These are phyloP conservation scores for Bostrychus sinensis DNA, from an alignment of 2,113 vertebrate species.

Conservation along the genomic window DNA sequence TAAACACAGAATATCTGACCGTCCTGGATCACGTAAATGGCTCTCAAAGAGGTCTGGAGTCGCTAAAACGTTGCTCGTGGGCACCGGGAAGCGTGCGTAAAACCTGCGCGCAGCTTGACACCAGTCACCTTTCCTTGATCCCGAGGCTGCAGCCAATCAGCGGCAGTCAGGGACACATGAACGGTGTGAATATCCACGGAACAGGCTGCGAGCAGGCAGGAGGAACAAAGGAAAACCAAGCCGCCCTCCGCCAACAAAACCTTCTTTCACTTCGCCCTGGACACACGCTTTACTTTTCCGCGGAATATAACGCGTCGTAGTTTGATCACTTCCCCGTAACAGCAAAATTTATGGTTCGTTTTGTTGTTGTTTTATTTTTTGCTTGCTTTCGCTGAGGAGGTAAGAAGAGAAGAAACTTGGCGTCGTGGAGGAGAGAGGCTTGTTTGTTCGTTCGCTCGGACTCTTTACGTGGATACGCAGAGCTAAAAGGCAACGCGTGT, in stretches of 20 bases:
- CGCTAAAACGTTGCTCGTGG: not conserved
- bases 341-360: not conserved
- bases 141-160: constrained; percentile 73
- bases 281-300: not conserved
- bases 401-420: constrained; percentile 36
- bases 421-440: constrained; percentile 27
- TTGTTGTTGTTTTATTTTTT: not conserved
- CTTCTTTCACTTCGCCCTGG: constrained; percentile 1
- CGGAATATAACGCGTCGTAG: not conserved
- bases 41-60: not conserved
- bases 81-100: not conserved
- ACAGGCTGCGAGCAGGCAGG: constrained; percentile 31
- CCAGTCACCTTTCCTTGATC: constrained; percentile 69
- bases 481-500: not conserved
- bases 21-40: not conserved
- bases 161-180: constrained; percentile 58
- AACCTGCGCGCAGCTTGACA: constrained; percentile 5
- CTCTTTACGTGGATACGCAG: constrained; percentile 9
- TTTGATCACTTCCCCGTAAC: not conserved
- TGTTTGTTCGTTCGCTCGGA: constrained; percentile 18
- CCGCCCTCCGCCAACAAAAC: constrained; percentile 1
- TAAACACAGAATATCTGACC: not conserved
- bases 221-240: constrained; percentile 73
- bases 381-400: constrained; percentile 2
- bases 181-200: constrained; percentile 51